Evolutionary conservation across 2,797 vertebrate species (phyloP).

Genomic region (Acanthurus tractus): DNA sequence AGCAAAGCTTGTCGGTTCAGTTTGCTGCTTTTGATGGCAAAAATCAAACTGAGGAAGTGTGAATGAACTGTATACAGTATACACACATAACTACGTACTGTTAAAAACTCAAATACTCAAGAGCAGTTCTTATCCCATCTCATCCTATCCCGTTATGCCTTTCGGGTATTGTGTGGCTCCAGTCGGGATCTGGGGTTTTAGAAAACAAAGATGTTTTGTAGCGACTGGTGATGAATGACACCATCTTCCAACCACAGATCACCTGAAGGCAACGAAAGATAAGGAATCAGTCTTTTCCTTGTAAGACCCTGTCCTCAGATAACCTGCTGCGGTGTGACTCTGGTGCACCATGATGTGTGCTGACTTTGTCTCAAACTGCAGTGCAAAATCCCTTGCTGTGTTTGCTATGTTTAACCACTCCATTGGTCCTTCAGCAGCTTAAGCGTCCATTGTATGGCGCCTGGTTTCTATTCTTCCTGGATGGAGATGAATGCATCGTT

Average conservation of each 20-base stretch:
- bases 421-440: slow-evolving; percentile 25
- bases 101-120: neutral
- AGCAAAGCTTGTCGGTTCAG: neutral
- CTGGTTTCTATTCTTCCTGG: slow-evolving; percentile 33
- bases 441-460: neutral
- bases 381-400: slow-evolving; percentile 2
- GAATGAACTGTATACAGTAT: too few relatives aligned
- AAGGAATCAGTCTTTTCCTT: slow-evolving; percentile 5
- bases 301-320: slow-evolving; percentile 18
- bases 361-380: neutral
- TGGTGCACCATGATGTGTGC: neutral
- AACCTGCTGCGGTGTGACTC: neutral
- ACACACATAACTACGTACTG: neutral
- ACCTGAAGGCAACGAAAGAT: slow-evolving; percentile 14
- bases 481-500: slow-evolving; percentile 31
- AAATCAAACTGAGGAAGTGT: too few relatives aligned
- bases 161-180: slow-evolving; percentile 2
- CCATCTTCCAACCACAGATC: slow-evolving; percentile 10
- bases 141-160: slow-evolving; percentile 37
- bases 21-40: neutral
- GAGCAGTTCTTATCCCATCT: slow-evolving; percentile 1
- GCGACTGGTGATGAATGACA: slow-evolving; percentile 5
- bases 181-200: slow-evolving; percentile 6
- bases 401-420: slow-evolving; percentile 33
- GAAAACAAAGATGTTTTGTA: slow-evolving; percentile 14